phyloP scores from a whole-genome alignment of 37 sponge, comb jelly and placozoan species.

The Chondrilla cf. caribensis region DNA sequence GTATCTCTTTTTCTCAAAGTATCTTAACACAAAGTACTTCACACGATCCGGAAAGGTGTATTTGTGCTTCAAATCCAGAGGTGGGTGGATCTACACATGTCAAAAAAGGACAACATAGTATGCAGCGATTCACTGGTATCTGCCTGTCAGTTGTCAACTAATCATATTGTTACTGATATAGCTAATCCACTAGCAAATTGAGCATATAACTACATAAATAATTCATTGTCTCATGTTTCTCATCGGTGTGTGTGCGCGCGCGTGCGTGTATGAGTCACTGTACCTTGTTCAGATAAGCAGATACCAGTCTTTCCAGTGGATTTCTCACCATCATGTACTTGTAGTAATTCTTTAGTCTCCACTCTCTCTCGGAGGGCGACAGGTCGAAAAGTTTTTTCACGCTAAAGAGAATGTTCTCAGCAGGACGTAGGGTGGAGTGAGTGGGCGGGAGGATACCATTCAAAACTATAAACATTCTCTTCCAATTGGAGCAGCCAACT shows the following conservation, averaged over 20 bases:
- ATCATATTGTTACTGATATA: too few relatives aligned
- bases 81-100: background rate
- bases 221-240: too few relatives aligned
- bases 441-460: constrained; percentile 33
- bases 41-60: background rate
- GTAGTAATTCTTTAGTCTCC: constrained; percentile 34
- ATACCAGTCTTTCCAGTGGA: constrained; percentile 59
- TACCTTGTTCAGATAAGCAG: constrained; percentile 40
- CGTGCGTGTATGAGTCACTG: background rate
- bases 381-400: constrained; percentile 15
- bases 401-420: constrained; percentile 18
- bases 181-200: too few relatives aligned
- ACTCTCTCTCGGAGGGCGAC: background rate
- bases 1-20: background rate
- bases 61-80: background rate
- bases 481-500: constrained; percentile 64
- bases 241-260: too few relatives aligned
- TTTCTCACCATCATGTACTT: constrained; percentile 55
- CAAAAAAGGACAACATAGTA: too few relatives aligned
- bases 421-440: constrained; percentile 38
- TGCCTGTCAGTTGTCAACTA: too few relatives aligned
- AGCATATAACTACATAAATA: too few relatives aligned
- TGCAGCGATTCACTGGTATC: too few relatives aligned
- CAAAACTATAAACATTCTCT: constrained; percentile 53
- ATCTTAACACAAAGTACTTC: background rate